Evolutionary conservation across 2,113 vertebrate genomes (phyloP).

Genomic region (Macrotus californicus): DNA sequence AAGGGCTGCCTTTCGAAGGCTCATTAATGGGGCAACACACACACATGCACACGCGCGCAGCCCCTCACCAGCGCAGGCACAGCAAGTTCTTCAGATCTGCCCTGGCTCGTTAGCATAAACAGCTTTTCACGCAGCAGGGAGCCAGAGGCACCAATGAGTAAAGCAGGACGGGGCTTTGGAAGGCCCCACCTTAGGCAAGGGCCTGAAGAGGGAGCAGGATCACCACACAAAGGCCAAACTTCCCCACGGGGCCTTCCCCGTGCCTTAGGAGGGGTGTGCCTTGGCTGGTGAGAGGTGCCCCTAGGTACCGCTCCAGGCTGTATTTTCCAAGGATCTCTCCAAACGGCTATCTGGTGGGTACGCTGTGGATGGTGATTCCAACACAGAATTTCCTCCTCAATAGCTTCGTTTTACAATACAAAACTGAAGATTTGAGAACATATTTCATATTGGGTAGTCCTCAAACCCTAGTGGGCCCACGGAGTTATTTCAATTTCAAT

Average conservation of each 20-base stretch:
- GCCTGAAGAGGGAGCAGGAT: slow-evolving; percentile 18
- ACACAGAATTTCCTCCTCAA: neutral
- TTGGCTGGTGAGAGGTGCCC: neutral
- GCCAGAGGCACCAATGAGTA: slow-evolving; percentile 58
- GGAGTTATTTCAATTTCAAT: neutral
- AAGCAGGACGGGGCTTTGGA: slow-evolving; percentile 62
- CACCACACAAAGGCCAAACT: slow-evolving; percentile 44
- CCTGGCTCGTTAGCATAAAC: slow-evolving; percentile 69
- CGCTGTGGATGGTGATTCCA: neutral
- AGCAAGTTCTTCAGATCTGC: slow-evolving; percentile 72
- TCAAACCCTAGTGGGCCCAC: neutral
- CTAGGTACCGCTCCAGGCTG: fast-evolving
- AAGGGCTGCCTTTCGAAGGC: slow-evolving; percentile 52
- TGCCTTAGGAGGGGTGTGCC: too few species aligned
- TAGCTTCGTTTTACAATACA: neutral
- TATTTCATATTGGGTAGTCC: neutral
- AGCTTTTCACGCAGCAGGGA: slow-evolving; percentile 76
- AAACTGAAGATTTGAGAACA: neutral
- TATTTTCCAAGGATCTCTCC: neutral
- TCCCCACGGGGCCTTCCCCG: neutral
- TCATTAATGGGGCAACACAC: slow-evolving; percentile 35
- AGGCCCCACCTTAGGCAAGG: slow-evolving; percentile 44
- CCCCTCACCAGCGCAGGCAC: slow-evolving; percentile 44
- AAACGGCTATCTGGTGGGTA: neutral
- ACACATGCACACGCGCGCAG: neutral